Evolutionary conservation across 2,113 vertebrate species (phyloP).

Genomic region (Daubentonia madagascariensis): DNA sequence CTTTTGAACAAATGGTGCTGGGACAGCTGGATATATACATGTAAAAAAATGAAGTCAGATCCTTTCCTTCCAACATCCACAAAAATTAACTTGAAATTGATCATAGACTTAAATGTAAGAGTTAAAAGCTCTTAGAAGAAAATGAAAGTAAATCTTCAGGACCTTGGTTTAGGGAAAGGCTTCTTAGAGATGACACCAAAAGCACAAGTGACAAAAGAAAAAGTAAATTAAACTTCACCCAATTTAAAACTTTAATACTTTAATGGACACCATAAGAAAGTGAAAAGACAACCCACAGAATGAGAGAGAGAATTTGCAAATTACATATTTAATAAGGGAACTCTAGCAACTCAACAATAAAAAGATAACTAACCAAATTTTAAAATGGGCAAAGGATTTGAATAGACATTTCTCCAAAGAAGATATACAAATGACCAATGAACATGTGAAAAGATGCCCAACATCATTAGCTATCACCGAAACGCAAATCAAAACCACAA

Average conservation of each 20-base stretch:
- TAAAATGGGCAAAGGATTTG: not conserved
- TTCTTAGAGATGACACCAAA: not conserved
- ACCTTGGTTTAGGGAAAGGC: not conserved
- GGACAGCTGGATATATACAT: not conserved
- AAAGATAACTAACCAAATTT: not conserved
- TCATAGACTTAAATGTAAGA: not conserved
- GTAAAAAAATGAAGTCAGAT: not conserved
- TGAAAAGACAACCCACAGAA: not conserved
- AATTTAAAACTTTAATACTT: conserved; percentile 16
- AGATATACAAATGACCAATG: not conserved
- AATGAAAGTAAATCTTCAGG: not conserved
- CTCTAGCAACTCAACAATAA: conserved; percentile 5
- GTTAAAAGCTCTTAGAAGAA: not conserved
- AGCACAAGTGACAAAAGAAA: not conserved
- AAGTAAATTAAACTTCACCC: not conserved
- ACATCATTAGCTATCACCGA: not conserved
- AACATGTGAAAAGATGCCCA: not conserved
- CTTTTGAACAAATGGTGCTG: conserved; percentile 5
- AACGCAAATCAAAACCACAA: not conserved
- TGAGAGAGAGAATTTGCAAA: not conserved
- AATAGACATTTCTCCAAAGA: not conserved
- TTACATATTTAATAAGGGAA: not conserved
- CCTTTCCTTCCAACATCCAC: not conserved
- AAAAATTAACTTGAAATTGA: not conserved
- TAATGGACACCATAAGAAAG: not conserved